A percentile compares a stretch with the other conserved stretches of the same genome.
These are phyloP conservation scores for Cryptoprocta ferox DNA, from an alignment of 2,797 vertebrate genomes.

Conservation along the genomic window DNA sequence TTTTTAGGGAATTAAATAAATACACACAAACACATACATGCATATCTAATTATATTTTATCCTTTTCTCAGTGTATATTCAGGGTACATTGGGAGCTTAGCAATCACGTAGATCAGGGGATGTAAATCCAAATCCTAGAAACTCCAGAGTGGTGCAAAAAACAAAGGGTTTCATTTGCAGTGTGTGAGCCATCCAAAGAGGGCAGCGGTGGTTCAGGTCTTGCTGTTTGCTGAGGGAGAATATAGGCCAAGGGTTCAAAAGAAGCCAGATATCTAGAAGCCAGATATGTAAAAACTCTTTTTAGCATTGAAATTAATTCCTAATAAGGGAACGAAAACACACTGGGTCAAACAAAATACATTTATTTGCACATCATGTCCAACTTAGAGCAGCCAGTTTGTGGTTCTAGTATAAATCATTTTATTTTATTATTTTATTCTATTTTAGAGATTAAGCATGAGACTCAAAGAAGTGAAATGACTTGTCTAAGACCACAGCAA, in stretches of 20 bases:
- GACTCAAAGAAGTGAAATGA: neutral
- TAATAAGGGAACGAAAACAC: neutral
- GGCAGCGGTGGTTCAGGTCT: neutral
- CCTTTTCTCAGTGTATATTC: neutral
- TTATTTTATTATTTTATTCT: neutral
- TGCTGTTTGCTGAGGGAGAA: neutral
- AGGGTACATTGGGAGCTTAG: neutral
- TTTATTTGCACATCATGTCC: neutral
- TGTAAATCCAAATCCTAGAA: neutral
- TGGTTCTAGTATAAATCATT: neutral
- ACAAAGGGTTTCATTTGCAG: neutral
- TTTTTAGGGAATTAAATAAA: neutral
- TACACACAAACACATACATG: neutral
- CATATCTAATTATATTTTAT: neutral
- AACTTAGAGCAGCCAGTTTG: neutral
- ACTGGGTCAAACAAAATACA: neutral
- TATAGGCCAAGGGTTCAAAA: neutral
- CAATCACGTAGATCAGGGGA: neutral
- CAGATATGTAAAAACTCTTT: neutral
- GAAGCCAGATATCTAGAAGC: neutral
- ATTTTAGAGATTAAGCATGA: neutral
- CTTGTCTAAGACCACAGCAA: neutral
- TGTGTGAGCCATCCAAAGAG: neutral
- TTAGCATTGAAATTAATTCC: neutral
- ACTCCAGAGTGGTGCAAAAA: neutral